These are phyloP conservation scores for Gallinago solitaria DNA, from an alignment of 2,797 vertebrate species.

Conservation along the genomic window DNA sequence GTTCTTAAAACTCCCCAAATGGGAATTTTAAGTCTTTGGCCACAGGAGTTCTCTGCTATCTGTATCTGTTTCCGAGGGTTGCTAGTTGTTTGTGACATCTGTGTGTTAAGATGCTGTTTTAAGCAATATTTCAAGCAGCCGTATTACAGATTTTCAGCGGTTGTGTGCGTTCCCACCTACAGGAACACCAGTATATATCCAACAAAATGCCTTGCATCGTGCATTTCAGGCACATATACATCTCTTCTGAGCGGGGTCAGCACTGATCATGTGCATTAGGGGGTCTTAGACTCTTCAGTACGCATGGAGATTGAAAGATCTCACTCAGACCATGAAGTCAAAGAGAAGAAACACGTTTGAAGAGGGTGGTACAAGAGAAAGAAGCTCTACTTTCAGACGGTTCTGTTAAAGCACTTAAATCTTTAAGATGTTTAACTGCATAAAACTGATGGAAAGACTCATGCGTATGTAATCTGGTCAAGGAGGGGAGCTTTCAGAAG, in stretches of 20 bases:
- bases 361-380: background rate
- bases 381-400: background rate
- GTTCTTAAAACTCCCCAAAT: background rate
- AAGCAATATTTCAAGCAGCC: background rate
- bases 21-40: background rate
- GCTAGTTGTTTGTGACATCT: background rate
- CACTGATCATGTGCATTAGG: rapidly evolving
- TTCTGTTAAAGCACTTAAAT: background rate
- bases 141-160: background rate
- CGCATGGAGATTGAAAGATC: background rate
- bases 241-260: background rate
- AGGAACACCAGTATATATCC: background rate
- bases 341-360: background rate
- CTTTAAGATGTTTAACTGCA: background rate
- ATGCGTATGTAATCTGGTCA: background rate
- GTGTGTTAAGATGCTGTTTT: background rate
- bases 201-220: rapidly evolving
- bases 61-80: background rate
- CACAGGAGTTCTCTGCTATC: background rate
- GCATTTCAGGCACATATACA: rapidly evolving
- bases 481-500: background rate
- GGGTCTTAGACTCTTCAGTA: background rate
- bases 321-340: background rate
- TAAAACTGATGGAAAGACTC: background rate
- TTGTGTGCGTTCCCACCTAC: background rate